Evolutionary conservation across 30 jellyfish, hydroid and myxozoan species (phyloP).

Genomic region (Euphysa ruthae): DNA sequence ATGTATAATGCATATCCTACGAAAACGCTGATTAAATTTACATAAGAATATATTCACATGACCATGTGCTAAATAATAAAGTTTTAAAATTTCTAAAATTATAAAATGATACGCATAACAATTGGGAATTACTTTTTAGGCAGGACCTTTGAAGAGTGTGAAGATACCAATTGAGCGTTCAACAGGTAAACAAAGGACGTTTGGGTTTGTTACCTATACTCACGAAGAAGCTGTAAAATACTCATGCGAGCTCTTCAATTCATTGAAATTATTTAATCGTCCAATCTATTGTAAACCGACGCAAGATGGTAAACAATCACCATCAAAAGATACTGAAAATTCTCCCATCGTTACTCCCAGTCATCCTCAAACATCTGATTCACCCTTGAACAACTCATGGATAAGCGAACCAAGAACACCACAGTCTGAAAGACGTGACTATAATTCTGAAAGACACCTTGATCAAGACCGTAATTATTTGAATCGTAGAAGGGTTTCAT

Average conservation of each 20-base stretch:
- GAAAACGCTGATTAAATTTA: too few species aligned
- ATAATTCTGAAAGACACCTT: background rate
- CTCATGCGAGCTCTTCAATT: conserved; percentile 73
- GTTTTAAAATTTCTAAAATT: too few species aligned
- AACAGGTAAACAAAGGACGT: conserved; percentile 51
- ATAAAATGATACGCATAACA: too few species aligned
- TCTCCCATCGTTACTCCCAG: background rate
- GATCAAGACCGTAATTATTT: background rate
- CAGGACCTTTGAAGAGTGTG: conserved; percentile 76
- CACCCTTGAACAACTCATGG: background rate
- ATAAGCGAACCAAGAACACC: background rate
- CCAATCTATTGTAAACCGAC: conserved; percentile 74
- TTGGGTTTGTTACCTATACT: conserved; percentile 64
- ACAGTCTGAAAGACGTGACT: background rate
- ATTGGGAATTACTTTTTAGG: conserved; percentile 53
- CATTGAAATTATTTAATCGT: conserved; percentile 50
- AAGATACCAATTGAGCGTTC: conserved; percentile 63
- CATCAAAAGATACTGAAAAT: background rate
- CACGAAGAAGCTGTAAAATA: conserved; percentile 55
- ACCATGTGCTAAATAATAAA: too few species aligned
- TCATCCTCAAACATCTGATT: background rate
- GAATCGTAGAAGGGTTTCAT: background rate
- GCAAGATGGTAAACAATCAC: conserved; percentile 17
- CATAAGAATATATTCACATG: too few species aligned
- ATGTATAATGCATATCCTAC: too few species aligned